Base-by-base conservation (phyloP, 2,797 vertebrate species). In the Chlorospingus flavigularis region DNA sequence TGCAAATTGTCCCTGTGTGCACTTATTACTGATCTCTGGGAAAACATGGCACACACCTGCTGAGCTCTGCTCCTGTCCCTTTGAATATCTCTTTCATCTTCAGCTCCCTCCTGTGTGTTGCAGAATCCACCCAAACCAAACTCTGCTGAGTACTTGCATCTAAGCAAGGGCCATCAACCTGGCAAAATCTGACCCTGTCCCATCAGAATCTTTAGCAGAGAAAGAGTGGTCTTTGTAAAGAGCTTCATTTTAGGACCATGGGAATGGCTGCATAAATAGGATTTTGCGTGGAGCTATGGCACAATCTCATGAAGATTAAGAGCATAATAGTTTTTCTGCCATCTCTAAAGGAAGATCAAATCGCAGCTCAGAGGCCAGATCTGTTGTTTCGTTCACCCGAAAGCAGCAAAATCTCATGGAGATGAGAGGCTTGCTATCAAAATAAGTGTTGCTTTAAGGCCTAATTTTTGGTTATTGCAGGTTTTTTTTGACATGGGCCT, bases 361-460 rank as follows among this genome's bases (percentile, higher is more conserved):
- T 82, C 35, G 30, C 70, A 65, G 2, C 19, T 75, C 14, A 30
- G 0, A 42, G 55, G 15, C 63, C 37, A 37, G 35, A 25, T 55
- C 28, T 70, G 21, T 51, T 73, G 35, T 54, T 68, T 55, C 0
- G 0, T n/a, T 71, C 15, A 42, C 13, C 7, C 0, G 0, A 81
- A 91, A 82, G 21, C 51, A 80, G 28, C 25, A 31, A n/a, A 51
- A 42, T 51, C 9, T 33, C 11, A 7, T 11, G 20, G 18, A 79
- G 15, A 14, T 63, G 16, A 33, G 21, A 31, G 13, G 24, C 30
- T 85, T 63, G 2, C n/a, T 71, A 5, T 53, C 20, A 62, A 82
- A 42, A 2, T 9, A 39, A 19, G 4, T 85, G 19, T 30, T 88
- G 14, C 48, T 67, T 60, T 9, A 62, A 54, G 40, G 72, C 4